phyloP scores from a whole-genome alignment of 2,888 invertebrate genomes.

The Isotomurus palustris region DNA sequence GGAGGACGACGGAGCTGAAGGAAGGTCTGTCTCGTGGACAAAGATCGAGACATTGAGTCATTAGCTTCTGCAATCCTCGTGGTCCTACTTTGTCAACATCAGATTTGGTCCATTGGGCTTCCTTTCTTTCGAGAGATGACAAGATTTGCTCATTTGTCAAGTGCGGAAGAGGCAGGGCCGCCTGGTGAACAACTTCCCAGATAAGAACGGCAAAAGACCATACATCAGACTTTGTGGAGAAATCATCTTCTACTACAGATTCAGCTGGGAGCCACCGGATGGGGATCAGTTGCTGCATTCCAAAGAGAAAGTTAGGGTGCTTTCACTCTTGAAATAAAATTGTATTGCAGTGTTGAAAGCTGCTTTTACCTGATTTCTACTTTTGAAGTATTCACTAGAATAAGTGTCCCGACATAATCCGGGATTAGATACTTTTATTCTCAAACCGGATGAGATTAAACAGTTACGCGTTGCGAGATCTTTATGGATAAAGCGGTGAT shows the following conservation, averaged over 20 bases:
- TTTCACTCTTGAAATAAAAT: background rate
- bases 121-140: conserved; percentile 57
- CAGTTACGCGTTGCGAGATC: conserved; percentile 91
- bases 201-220: conserved; percentile 84
- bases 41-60: conserved; percentile 39
- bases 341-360: background rate
- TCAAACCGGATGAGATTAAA: conserved; percentile 71
- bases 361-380: conserved; percentile 64
- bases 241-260: conserved; percentile 83
- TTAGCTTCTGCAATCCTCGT: conserved; percentile 26
- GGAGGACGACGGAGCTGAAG: conserved; percentile 40
- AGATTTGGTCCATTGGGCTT: conserved; percentile 26
- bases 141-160: conserved; percentile 71
- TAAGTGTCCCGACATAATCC: conserved; percentile 79
- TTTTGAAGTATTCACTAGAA: conserved; percentile 81
- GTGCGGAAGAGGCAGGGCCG: conserved; percentile 69
- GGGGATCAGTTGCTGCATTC: conserved; percentile 68
- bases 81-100: conserved; percentile 26
- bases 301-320: background rate
- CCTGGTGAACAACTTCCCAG: conserved; percentile 83
- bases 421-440: conserved; percentile 76
- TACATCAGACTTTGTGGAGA: conserved; percentile 86
- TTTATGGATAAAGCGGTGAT: conserved; percentile 74
- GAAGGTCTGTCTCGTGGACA: conserved; percentile 43
- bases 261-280: conserved; percentile 87